Evolutionary conservation across 2,797 vertebrate genomes (phyloP).

Genomic region (Pseudomugil tenellus): DNA sequence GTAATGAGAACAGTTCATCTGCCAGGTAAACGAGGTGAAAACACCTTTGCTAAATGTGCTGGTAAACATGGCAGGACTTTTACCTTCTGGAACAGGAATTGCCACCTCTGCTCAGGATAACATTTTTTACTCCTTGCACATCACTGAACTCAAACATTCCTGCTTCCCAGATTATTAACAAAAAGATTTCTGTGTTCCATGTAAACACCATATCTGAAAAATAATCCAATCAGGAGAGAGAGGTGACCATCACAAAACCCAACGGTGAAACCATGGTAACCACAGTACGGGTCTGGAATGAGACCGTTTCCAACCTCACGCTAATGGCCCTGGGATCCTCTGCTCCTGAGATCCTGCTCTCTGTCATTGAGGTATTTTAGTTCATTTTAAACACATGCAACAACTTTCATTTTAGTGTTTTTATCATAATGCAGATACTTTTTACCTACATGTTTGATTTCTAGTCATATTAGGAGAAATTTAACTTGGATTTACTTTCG

Average conservation of each 20-base stretch:
- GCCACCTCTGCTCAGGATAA: too few species aligned
- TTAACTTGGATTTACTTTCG: background rate
- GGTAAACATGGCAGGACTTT: too few species aligned
- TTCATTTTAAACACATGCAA: background rate
- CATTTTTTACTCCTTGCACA: background rate
- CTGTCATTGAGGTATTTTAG: conserved; percentile 89
- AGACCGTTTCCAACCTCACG: conserved; percentile 96
- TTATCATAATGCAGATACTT: background rate
- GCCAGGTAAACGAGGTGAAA: too few species aligned
- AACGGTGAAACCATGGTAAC: conserved; percentile 91
- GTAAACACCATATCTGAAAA: background rate
- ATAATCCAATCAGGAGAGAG: conserved; percentile 85
- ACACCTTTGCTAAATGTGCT: too few species aligned
- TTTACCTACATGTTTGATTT: background rate
- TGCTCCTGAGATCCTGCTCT: conserved; percentile 93
- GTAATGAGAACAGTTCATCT: too few species aligned
- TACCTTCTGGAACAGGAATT: too few species aligned
- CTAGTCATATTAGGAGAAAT: background rate
- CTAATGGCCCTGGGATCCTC: conserved; percentile 96
- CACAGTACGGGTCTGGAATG: conserved; percentile 92
- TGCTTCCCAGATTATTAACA: too few species aligned
- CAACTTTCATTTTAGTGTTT: background rate
- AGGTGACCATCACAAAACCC: conserved; percentile 92
- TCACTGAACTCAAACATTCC: background rate
- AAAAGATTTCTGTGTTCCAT: conserved; percentile 4